Base-by-base conservation (phyloP, 1,140 invertebrate genomes). In the Neodiprion lecontei region DNA sequence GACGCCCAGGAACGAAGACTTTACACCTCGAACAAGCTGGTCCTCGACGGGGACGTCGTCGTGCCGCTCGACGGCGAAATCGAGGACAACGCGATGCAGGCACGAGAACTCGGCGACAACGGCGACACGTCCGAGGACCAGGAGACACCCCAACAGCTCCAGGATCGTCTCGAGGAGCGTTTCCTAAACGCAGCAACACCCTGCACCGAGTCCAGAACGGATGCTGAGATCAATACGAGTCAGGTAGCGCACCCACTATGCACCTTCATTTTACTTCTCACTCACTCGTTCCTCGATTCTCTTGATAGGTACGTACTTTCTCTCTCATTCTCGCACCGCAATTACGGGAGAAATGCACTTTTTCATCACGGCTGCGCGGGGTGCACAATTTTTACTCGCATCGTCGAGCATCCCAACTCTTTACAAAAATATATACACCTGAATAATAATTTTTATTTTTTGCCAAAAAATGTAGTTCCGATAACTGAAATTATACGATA, bases 201-300 rank as follows among this genome's bases (percentile, higher is more conserved):
- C 17, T 76, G 80, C 61, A 87, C 90, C 48, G 89, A 90, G 79
- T 92, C 91, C 40, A 89, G 90, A 78, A 92, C 90, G 17, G 91
- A 92, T 80, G 91, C 89, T 83, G 92, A 93, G 84, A 85, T 93
- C 72, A 92, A 92, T 78, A 92, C 91, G 61, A 93, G 91, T 84
- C 92, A 93, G 88, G 87, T 88, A 49, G 53, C 53, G 4, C 53
- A 61, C n/a, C n/a, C 28, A 40, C 28, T 40, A 40, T 40, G 28
- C 28, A 40, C 28, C 28, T 40, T 40, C 28, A 40, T 40, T 40
- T 75, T 68, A 69, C 21, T 7, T 23, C 40, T 69, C 40, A 69
- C 67, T 23, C 12, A 3, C 5, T 69, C 12, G 53, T n/a, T 61
- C 10, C 10, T 61, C 53, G n/a, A 11, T 61, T 21, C 11, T 11